These are phyloP conservation scores for Squalus acanthias DNA, from an alignment of 2,797 vertebrate species.

Conservation along the genomic window DNA sequence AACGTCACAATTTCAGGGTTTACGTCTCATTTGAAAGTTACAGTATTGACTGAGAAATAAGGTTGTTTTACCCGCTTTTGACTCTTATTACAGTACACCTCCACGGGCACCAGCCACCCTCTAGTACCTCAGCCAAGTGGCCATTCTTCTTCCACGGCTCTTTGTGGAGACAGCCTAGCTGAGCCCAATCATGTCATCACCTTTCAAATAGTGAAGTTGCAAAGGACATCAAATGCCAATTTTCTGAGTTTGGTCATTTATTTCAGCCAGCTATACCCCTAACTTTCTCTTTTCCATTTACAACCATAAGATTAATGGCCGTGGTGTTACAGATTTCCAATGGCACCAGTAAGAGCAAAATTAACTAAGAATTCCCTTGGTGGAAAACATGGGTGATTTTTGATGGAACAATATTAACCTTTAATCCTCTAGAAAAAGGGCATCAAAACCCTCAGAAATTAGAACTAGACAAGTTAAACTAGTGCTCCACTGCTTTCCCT, in stretches of 20 bases:
- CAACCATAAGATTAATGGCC: not conserved
- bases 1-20: not conserved
- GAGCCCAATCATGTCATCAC: not conserved
- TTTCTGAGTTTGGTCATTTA: not conserved
- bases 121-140: not conserved
- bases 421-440: not conserved
- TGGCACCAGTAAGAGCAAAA: not conserved
- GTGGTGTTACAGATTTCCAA: not conserved
- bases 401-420: too few relatives aligned
- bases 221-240: not conserved
- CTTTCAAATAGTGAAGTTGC: not conserved
- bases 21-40: not conserved
- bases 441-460: not conserved
- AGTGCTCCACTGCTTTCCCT: not conserved
- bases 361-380: not conserved
- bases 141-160: too few relatives aligned
- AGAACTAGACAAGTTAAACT: not conserved
- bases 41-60: not conserved
- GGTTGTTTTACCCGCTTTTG: not conserved
- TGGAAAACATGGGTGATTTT: not conserved
- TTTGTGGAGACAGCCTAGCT: not conserved
- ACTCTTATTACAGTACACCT: not conserved
- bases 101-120: not conserved
- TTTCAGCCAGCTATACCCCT: too few relatives aligned
- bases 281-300: too few relatives aligned